Conservation (phyloP, 2,888 invertebrate genomes). For the Drosophila suboccidentalis region DNA sequence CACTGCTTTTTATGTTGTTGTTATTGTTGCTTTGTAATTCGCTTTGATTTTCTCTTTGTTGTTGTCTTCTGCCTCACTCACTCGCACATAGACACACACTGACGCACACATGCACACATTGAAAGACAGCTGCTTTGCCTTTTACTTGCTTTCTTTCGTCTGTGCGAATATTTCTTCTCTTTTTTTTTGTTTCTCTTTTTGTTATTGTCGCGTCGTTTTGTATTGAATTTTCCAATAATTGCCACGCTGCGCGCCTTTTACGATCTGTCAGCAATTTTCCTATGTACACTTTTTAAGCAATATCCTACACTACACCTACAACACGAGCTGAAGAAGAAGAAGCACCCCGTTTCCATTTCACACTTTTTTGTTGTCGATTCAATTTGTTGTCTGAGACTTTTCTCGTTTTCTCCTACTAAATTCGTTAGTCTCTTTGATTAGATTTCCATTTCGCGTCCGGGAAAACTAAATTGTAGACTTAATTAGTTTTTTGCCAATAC, state of each 20-base stretch:
- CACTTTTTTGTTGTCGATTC: constrained; percentile 28
- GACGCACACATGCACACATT: constrained; percentile 27
- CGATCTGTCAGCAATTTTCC: constrained; percentile 62
- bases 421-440: constrained; percentile 45
- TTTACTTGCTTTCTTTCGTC: constrained; percentile 37
- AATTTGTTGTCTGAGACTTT: constrained; percentile 38
- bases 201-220: constrained; percentile 60
- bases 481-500: constrained; percentile 26
- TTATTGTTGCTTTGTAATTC: constrained; percentile 39
- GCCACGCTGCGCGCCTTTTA: constrained; percentile 57
- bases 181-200: constrained; percentile 18
- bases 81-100: constrained; percentile 31
- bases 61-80: constrained; percentile 35
- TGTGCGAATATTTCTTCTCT: constrained; percentile 11
- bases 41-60: constrained; percentile 41
- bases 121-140: constrained; percentile 54
- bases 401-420: constrained; percentile 20
- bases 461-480: constrained; percentile 37
- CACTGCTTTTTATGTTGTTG: constrained; percentile 15
- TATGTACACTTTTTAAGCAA: constrained; percentile 58
- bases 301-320: constrained; percentile 44
- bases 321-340: constrained; percentile 24
- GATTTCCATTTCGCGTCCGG: constrained; percentile 32
- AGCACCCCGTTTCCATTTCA: constrained; percentile 64
- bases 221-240: constrained; percentile 75